Conservation (phyloP, 2,888 invertebrate genomes). For the Ceramica pisi region DNA sequence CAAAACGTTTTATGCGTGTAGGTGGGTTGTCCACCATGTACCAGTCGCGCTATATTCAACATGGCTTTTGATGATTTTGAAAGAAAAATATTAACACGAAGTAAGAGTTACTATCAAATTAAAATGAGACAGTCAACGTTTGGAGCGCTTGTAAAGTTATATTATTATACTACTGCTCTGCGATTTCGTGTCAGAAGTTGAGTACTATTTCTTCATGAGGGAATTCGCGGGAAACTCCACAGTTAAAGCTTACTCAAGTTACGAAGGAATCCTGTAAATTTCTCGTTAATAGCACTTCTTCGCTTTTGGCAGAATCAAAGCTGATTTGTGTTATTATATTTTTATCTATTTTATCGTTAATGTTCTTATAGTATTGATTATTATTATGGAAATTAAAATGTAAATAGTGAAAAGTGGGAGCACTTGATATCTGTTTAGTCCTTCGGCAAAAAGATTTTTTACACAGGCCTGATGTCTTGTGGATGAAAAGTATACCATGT, state of each 20-base stretch:
- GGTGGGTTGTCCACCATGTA: too few relatives aligned
- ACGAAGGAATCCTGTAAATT: slow-evolving; percentile 32
- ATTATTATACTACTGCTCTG: slow-evolving; percentile 39
- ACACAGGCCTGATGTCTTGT: background rate
- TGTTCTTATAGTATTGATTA: background rate
- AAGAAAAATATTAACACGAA: slow-evolving; percentile 4
- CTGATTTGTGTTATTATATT: slow-evolving; percentile 13
- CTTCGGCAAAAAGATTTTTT: background rate
- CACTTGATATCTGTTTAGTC: background rate
- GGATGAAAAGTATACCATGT: background rate
- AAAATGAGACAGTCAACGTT: slow-evolving; percentile 10
- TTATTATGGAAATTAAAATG: background rate
- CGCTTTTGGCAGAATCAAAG: slow-evolving; percentile 5
- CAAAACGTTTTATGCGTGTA: too few relatives aligned
- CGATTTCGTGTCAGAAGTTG: slow-evolving; percentile 35
- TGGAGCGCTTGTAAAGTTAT: slow-evolving; percentile 28
- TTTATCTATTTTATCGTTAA: background rate
- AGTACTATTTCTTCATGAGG: slow-evolving; percentile 52
- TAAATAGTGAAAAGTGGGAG: background rate
- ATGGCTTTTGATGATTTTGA: background rate
- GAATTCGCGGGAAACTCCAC: slow-evolving; percentile 13
- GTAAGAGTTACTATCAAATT: slow-evolving; percentile 6
- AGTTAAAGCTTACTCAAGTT: slow-evolving; percentile 32
- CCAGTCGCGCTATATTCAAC: too few relatives aligned
- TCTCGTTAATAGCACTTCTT: slow-evolving; percentile 48